phyloP scores from a whole-genome alignment of 2,797 vertebrate genomes.

The Pangasius djambal region DNA sequence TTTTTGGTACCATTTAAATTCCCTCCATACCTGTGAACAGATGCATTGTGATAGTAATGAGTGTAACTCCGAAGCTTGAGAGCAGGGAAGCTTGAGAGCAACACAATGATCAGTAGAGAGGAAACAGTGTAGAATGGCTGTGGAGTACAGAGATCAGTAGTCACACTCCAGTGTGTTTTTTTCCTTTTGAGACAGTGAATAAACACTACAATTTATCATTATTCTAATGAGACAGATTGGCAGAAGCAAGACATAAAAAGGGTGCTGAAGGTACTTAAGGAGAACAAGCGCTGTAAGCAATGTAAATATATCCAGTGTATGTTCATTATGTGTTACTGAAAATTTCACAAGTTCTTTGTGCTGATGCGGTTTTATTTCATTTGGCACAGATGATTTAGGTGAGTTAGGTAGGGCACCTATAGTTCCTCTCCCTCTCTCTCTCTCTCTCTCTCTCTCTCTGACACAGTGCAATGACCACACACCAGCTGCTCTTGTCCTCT shows the following conservation, averaged over 20 bases:
- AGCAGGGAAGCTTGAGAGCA: constrained; percentile 9
- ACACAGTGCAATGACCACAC: background rate
- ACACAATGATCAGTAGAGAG: constrained; percentile 6
- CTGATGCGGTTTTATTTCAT: constrained; percentile 47
- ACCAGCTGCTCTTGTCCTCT: constrained; percentile 11
- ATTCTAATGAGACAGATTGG: constrained; percentile 11
- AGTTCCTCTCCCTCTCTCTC: background rate
- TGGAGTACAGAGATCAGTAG: constrained; percentile 35
- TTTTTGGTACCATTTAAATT: background rate
- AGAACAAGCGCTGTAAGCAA: constrained; percentile 13
- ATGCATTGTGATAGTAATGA: background rate
- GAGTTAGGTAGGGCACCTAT: background rate
- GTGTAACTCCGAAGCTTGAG: background rate
- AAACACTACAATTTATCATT: constrained; percentile 44
- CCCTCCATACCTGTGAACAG: background rate
- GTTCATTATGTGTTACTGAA: constrained; percentile 42
- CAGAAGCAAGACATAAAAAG: background rate
- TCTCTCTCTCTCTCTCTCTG: background rate
- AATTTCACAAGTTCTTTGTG: constrained; percentile 20
- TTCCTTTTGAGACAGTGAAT: constrained; percentile 27
- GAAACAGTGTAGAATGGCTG: constrained; percentile 11
- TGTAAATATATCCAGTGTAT: constrained; percentile 40
- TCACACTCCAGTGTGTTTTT: constrained; percentile 28
- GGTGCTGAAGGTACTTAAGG: background rate
- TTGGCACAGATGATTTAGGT: constrained; percentile 28